phyloP scores from a whole-genome alignment of 2,888 invertebrate genomes.

The Sinotaia quadrata region DNA sequence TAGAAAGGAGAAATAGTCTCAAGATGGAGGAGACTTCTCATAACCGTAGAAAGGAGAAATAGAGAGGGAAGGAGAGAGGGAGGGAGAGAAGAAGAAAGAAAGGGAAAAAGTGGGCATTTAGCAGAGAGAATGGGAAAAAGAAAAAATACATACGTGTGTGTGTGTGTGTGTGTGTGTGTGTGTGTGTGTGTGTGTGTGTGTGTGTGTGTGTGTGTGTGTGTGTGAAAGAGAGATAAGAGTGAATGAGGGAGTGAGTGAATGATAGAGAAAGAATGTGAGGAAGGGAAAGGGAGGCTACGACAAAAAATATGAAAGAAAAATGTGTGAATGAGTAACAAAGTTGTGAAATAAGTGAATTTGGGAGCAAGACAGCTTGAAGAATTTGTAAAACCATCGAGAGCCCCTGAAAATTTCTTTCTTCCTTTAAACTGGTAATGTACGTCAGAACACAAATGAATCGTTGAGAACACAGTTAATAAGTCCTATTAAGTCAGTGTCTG shows the following conservation, averaged over 20 bases:
- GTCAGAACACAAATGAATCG: too few species aligned
- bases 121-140: slow-evolving; percentile 1
- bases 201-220: background rate
- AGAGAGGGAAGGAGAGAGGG: too few species aligned
- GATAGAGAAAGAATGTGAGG: background rate
- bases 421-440: too few species aligned
- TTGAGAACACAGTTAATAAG: too few species aligned
- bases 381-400: too few species aligned
- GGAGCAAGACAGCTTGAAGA: background rate
- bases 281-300: background rate
- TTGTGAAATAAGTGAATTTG: background rate
- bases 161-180: background rate
- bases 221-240: background rate
- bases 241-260: background rate
- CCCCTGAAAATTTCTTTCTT: too few species aligned
- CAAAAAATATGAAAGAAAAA: background rate
- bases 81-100: too few species aligned
- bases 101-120: too few species aligned
- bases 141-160: background rate
- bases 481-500: too few species aligned
- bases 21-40: too few species aligned
- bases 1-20: too few species aligned
- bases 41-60: too few species aligned
- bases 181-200: background rate
- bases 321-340: background rate